Evolutionary conservation across 2,888 invertebrate genomes (phyloP).

Genomic region (Spodoptera picta): DNA sequence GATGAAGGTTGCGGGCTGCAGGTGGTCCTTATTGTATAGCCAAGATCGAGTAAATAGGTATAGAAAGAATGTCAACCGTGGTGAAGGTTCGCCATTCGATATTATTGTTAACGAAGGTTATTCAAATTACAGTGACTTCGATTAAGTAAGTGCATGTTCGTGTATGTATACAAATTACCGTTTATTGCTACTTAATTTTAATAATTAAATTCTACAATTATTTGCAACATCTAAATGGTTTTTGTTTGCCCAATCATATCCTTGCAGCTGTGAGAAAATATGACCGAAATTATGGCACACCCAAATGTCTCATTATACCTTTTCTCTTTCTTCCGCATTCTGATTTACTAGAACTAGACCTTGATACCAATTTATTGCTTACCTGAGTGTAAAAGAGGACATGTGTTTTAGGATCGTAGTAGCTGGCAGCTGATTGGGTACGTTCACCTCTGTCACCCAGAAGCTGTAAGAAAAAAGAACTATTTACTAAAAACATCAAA

Average conservation of each 20-base stretch:
- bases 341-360: too few species aligned
- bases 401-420: slow-evolving; percentile 90
- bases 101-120: slow-evolving; percentile 52
- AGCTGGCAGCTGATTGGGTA: slow-evolving; percentile 93
- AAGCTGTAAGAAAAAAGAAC: slow-evolving; percentile 71
- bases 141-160: neutral
- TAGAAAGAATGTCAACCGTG: slow-evolving; percentile 39
- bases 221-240: too few species aligned
- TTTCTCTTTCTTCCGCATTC: too few species aligned
- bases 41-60: slow-evolving; percentile 33
- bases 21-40: slow-evolving; percentile 48
- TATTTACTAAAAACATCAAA: neutral
- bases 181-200: too few species aligned
- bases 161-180: too few species aligned
- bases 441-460: slow-evolving; percentile 92
- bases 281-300: too few species aligned
- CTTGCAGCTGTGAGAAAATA: too few species aligned
- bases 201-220: too few species aligned
- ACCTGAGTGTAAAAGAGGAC: slow-evolving; percentile 94
- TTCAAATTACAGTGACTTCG: slow-evolving; percentile 22
- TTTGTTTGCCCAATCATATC: too few species aligned
- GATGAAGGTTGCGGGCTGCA: slow-evolving; percentile 37
- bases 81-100: slow-evolving; percentile 51
- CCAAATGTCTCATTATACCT: too few species aligned
- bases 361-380: slow-evolving; percentile 8